Evolutionary conservation across 1,140 invertebrate species (phyloP), one percentile per base, ranked within the genome.

Genomic region (Steinernema feltiae): DNA sequence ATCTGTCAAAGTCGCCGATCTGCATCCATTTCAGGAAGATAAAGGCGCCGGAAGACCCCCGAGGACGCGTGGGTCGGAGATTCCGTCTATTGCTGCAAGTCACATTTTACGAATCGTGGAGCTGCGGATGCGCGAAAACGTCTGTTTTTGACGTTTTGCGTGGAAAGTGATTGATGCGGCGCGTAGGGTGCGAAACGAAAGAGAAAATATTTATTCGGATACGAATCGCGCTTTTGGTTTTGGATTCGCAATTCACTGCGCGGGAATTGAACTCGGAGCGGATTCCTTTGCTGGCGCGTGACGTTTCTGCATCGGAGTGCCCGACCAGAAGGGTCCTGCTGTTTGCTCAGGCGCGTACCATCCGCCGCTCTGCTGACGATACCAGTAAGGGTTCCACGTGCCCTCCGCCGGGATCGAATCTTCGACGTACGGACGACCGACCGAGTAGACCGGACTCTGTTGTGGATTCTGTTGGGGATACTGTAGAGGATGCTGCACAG

Each of bases 401-500:
- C 7, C 7, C 53, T 63, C 53, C 53, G 24, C 15, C 53, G 15
- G 53, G 3, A 63, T 3, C 3, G 24, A 3, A 7, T 63, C 53
- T 27, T 63, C 53, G 12, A 63, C 24, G 53, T n/a, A 63, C 7
- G 53, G 53, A 15, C 53, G 15, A 15, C 15, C 53, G 15, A 63
- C 53, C 7, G 72, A 21, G 18, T 21, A 30, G 17, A 31, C 18
- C 41, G 35, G 75, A n/a, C n/a, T n/a, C n/a, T n/a, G n/a, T n/a
- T n/a, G n/a, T n/a, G n/a, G n/a, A n/a, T n/a, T n/a, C 48, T 75
- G 78, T 69, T 74, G 81, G 27, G 29, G 24, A 31, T 76, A 73
- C 12, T 18, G 7, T n/a, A 21, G 12, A 32, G 12, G 27, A 3
- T 79, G 48, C 32, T 29, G 79, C 18, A 80, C 18, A 32, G 48